A percentile compares a stretch with the other conserved stretches of the same genome.
phyloP scores from a whole-genome alignment of 2,888 invertebrate genomes.

The Argyresthia goedartella region DNA sequence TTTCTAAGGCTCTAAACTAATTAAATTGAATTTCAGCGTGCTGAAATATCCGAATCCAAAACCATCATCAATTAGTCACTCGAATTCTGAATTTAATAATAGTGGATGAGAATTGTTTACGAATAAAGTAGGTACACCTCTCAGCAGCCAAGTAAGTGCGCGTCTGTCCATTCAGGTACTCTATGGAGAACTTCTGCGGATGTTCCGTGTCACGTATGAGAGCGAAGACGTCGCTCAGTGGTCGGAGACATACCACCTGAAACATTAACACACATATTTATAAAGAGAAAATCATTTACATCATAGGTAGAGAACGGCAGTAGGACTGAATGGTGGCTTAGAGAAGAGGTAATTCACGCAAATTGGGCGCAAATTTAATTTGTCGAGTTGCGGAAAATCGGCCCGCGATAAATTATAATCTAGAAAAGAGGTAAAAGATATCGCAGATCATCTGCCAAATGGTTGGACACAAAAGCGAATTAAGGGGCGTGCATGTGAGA shows the following conservation, averaged over 20 bases:
- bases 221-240: slow-evolving; percentile 88
- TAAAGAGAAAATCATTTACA: not conserved
- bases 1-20: too few relatives aligned
- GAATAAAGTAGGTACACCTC: slow-evolving; percentile 62
- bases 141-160: slow-evolving; percentile 94
- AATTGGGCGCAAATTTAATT: too few relatives aligned
- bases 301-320: not conserved
- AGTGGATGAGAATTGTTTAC: too few relatives aligned
- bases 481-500: too few relatives aligned
- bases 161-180: slow-evolving; percentile 92
- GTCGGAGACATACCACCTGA: slow-evolving; percentile 81
- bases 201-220: slow-evolving; percentile 90
- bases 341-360: not conserved
- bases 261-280: slow-evolving; percentile 4
- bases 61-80: too few relatives aligned
- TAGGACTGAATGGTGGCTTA: not conserved
- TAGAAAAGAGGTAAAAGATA: not conserved
- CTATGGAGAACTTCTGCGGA: slow-evolving; percentile 93
- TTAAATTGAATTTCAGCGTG: too few relatives aligned
- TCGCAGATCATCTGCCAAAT: too few relatives aligned
- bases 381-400: too few relatives aligned
- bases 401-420: too few relatives aligned
- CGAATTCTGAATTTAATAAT: too few relatives aligned
- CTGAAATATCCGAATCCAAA: too few relatives aligned
- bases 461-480: too few relatives aligned